phyloP scores from a whole-genome alignment of 1,140 invertebrate genomes.

The Theocolax elegans region DNA sequence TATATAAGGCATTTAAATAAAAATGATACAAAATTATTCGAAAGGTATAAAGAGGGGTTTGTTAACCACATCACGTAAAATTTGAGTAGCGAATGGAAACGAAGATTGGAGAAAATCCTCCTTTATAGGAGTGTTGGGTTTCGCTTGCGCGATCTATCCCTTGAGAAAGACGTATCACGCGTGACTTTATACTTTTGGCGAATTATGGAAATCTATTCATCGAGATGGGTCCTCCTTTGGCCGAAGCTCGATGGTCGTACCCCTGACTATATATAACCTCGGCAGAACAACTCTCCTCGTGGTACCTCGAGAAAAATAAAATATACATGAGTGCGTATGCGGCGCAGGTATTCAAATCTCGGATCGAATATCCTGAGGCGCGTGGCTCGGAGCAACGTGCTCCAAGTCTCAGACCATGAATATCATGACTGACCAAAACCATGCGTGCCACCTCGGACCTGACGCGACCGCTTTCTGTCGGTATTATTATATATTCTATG shows the following conservation, averaged over 20 bases:
- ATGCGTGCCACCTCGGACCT: constrained; percentile 40
- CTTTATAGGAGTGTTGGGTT: neutral
- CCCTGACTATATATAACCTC: neutral
- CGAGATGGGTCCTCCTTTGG: constrained; percentile 2
- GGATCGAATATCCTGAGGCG: constrained; percentile 59
- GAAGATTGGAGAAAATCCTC: neutral
- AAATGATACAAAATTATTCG: too few relatives aligned
- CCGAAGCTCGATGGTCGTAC: neutral
- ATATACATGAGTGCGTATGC: constrained; percentile 60
- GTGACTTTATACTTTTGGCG: constrained; percentile 14
- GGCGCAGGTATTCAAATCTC: constrained; percentile 65
- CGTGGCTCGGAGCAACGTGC: neutral
- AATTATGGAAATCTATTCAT: constrained; percentile 42
- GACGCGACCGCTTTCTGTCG: too few relatives aligned
- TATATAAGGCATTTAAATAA: too few relatives aligned
- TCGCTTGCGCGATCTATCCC: neutral
- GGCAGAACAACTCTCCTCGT: neutral
- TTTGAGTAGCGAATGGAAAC: neutral
- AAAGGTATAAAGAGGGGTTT: too few relatives aligned
- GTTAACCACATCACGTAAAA: too few relatives aligned
- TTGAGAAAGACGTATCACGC: constrained; percentile 7
- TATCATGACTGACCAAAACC: constrained; percentile 67
- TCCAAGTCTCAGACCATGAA: constrained; percentile 65
- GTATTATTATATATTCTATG: too few relatives aligned
- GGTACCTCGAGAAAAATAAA: constrained; percentile 53